phyloP scores from a whole-genome alignment of 2,797 vertebrate genomes.

The Platyrinchus mystaceus region DNA sequence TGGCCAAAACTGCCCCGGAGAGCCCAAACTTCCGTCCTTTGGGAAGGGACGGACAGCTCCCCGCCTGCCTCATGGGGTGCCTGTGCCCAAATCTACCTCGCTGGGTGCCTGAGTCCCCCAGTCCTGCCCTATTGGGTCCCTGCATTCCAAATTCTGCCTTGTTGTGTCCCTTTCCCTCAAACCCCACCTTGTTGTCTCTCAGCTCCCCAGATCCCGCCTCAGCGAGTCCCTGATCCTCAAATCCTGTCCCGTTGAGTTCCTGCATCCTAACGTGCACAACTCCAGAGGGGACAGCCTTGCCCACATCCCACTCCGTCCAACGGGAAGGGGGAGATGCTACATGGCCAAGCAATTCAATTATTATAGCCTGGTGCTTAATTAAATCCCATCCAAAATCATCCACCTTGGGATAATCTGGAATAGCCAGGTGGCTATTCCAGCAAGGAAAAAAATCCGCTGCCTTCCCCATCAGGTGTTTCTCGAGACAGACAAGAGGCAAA shows the following conservation, averaged over 20 bases:
- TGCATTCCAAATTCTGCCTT: not conserved
- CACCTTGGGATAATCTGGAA: too few relatives aligned
- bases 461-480: not conserved
- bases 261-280: not conserved
- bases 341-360: rapidly evolving
- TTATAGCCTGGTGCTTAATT: rapidly evolving
- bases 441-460: rapidly evolving
- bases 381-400: not conserved
- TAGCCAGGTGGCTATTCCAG: not conserved
- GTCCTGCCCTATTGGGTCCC: not conserved
- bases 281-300: not conserved
- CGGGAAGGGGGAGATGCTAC: not conserved
- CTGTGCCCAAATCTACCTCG: not conserved
- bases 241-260: not conserved
- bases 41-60: not conserved
- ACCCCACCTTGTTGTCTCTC: not conserved
- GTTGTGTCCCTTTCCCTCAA: not conserved
- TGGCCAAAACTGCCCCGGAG: rapidly evolving
- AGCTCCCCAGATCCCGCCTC: not conserved
- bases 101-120: not conserved
- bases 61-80: not conserved
- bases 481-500: not conserved
- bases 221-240: rapidly evolving
- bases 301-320: rapidly evolving
- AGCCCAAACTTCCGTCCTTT: not conserved